Base-by-base conservation (phyloP, 2,888 invertebrate species). In the Hoplodrina ambigua region DNA sequence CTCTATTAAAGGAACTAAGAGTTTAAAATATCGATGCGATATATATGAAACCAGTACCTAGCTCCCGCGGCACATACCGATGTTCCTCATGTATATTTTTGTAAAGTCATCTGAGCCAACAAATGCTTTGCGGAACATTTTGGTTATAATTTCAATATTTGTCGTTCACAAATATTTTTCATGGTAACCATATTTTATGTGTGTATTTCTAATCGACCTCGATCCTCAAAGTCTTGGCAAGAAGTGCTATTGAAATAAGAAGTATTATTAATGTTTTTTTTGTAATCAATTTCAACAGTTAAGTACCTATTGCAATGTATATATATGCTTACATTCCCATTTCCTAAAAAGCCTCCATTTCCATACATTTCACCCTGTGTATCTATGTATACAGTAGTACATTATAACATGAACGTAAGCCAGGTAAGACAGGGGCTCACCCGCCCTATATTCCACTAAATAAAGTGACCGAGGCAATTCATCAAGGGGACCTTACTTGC, bases 381-480 rank as follows among this genome's bases (percentile, higher is more conserved):
- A 4, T 20, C 17, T n/a, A 53, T 19, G 11, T 50, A 46, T 49
- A 46, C n/a, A 30, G 44, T 37, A 46, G 44, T 25, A 59, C 49
- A 10, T 65, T 71, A 65, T 56, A 72, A 58, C 55, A 46, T n/a
- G 33, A 49, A 54, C 56, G 44, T 77, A 64, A 78, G 49, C 66
- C 67, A 72, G 67, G 83, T 71, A 69, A 84, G 67, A 71, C 80
- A 62, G 67, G 81, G 55, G 52, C 53, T 56, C 80, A 50, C 61
- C 33, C 66, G 19, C 30, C 60, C 58, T 69, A 72, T 69, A 84
- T 81, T 67, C 55, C 65, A 60, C 85, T 75, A 82, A 79, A 81
- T 81, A 81, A 81, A 85, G 83, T 81, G 80, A 81, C 81, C 83
- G 60, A 79, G 57, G 85, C 72, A 85, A 82, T 85, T 75, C 85